Evolutionary conservation across 1,140 invertebrate genomes (phyloP).

Genomic region (Drosophila leontia): DNA sequence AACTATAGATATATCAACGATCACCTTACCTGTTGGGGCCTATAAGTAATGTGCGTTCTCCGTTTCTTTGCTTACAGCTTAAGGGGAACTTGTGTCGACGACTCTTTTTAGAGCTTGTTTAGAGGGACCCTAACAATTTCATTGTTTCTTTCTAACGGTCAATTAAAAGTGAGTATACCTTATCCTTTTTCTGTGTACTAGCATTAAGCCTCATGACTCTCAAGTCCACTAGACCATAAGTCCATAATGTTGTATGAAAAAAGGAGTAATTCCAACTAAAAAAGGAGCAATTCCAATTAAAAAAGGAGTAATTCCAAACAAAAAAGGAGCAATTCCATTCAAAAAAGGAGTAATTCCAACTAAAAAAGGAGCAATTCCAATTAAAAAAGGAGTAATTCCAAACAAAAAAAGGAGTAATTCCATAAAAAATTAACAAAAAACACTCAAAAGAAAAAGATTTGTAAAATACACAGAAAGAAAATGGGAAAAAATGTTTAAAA

Average conservation of each 20-base stretch:
- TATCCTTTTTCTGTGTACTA: slow-evolving; percentile 28
- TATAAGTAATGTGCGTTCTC: slow-evolving; percentile 58
- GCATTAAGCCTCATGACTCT: slow-evolving; percentile 30
- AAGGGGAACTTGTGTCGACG: slow-evolving; percentile 82
- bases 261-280: slow-evolving; percentile 50
- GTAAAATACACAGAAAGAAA: slow-evolving; percentile 56
- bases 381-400: slow-evolving; percentile 40
- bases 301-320: slow-evolving; percentile 52
- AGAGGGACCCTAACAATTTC: slow-evolving; percentile 84
- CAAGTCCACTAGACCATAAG: slow-evolving; percentile 55
- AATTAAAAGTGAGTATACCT: slow-evolving; percentile 82
- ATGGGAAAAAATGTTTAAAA: slow-evolving; percentile 20
- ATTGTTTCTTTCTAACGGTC: slow-evolving; percentile 84
- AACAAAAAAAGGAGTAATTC: slow-evolving; percentile 46
- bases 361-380: slow-evolving; percentile 58
- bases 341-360: slow-evolving; percentile 43
- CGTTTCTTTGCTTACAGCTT: slow-evolving; percentile 73
- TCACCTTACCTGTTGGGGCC: slow-evolving; percentile 18
- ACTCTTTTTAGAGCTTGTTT: slow-evolving; percentile 85
- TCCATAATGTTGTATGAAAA: slow-evolving; percentile 61
- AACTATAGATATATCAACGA: background rate
- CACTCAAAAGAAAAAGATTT: slow-evolving; percentile 35
- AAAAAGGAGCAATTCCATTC: slow-evolving; percentile 64
- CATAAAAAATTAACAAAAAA: slow-evolving; percentile 47
- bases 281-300: slow-evolving; percentile 56